Base-by-base conservation (phyloP, 2,797 vertebrate genomes). In the Eospalax fontanierii region DNA sequence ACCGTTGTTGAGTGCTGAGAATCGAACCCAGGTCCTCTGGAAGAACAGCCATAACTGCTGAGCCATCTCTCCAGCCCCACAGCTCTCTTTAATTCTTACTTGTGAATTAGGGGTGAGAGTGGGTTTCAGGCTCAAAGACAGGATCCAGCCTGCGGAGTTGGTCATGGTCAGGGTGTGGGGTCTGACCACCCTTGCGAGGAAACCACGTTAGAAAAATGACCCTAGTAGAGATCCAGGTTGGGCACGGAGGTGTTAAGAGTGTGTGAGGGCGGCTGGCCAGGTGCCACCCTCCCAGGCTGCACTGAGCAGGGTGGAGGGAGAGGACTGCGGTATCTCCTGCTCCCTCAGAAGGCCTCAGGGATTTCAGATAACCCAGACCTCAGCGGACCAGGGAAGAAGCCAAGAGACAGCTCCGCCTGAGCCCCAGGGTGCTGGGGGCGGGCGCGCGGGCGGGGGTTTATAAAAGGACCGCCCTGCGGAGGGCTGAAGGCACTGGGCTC, bases 391-490 rank as follows among this genome's bases (percentile, higher is more conserved):
- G 63, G 70, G 75, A 91, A 80, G 95, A 6, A 81, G 90, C 95
- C 43, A 26, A 6, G 61, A 87, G 92, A 65, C 4, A 16, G 80
- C 93, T n/a, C 96, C 80, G 22, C 97, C 97, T 40, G 68, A 81
- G 79, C 87, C 87, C 91, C 61, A 5, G 93, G 96, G 80, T 22
- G 0, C 87, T 16, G 89, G 86, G 85, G 76, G 81, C 61, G 81
- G 93, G 82, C 0, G 30, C 15, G n/a, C 35, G 68, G 87, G 50
- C 4, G 10, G n/a, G 35, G 43, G 10, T 28, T 4, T 95, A 94
- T 97, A 97, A 97, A 93, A 97, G 61, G 26, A 43, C 46, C 0
- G 18, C 90, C 87, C 46, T 1, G n/a, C 22, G 2, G 68, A 59
- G 33, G 50, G 38, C 66, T 16, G 43, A 3, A 35, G 70, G 87